Percentiles rank a stretch among this genome's conserved stretches.
phyloP scores from a whole-genome alignment of 2,797 vertebrate genomes.

The Neosilurus hyrtlii region DNA sequence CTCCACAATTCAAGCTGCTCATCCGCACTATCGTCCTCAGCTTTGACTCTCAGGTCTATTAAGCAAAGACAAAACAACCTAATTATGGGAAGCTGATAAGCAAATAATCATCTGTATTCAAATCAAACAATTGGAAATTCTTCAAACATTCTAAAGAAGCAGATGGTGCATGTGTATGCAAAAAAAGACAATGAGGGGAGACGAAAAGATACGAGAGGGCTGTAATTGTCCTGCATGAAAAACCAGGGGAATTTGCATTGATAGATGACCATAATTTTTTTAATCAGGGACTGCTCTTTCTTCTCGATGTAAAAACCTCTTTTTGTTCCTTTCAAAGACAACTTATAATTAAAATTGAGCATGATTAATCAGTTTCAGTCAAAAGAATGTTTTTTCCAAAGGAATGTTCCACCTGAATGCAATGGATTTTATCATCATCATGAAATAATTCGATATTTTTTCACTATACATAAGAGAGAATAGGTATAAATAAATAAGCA shows the following conservation, averaged over 20 bases:
- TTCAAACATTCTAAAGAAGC: conserved; percentile 71
- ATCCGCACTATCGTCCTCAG: conserved; percentile 17
- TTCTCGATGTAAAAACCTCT: neutral
- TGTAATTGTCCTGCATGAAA: conserved; percentile 17
- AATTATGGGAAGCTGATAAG: conserved; percentile 78
- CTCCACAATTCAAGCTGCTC: conserved; percentile 13
- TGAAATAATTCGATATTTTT: neutral
- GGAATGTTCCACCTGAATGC: neutral
- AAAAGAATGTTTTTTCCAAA: neutral
- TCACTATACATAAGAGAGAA: neutral
- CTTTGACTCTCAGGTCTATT: conserved; percentile 23
- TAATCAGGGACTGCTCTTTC: conserved; percentile 14
- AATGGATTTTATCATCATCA: neutral
- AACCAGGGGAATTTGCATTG: conserved; percentile 29
- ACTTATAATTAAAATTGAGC: neutral
- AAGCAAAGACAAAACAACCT: conserved; percentile 75
- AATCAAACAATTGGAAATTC: conserved; percentile 65
- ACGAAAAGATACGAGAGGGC: neutral
- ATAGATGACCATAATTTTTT: conserved; percentile 34
- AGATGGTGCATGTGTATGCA: conserved; percentile 58
- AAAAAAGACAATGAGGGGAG: neutral
- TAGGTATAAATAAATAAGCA: neutral
- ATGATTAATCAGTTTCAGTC: neutral
- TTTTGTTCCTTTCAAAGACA: neutral
- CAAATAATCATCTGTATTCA: conserved; percentile 75